These are phyloP conservation scores for Acipenser ruthenus DNA, from an alignment of 2,797 vertebrate genomes.

Conservation along the genomic window DNA sequence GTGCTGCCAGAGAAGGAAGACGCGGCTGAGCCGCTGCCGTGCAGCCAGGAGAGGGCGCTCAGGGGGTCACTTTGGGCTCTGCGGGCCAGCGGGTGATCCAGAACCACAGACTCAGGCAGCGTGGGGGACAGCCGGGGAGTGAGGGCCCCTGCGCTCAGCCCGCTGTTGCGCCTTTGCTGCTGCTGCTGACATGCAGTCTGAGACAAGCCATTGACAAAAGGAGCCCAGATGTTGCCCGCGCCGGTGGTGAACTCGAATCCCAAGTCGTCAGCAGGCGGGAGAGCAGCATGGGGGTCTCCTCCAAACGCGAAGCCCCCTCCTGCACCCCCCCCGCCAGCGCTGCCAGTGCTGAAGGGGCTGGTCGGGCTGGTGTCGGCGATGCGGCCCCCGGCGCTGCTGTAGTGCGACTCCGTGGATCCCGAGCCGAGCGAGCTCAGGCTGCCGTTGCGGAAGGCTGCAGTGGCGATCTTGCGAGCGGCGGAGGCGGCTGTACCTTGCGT, in stretches of 20 bases:
- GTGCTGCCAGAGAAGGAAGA: slow-evolving; percentile 76
- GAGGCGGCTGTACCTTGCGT: slow-evolving; percentile 31
- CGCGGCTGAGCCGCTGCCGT: slow-evolving; percentile 55
- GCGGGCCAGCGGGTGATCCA: slow-evolving; percentile 78
- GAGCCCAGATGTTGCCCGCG: slow-evolving; percentile 82
- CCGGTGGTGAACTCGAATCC: slow-evolving; percentile 75
- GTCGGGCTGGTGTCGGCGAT: slow-evolving; percentile 64
- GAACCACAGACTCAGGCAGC: slow-evolving; percentile 55
- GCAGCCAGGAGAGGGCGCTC: slow-evolving; percentile 77
- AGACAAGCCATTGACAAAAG: slow-evolving; percentile 61
- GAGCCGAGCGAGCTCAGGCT: slow-evolving; percentile 61
- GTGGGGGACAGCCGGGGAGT: slow-evolving; percentile 86
- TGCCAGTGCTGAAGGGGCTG: slow-evolving; percentile 74
- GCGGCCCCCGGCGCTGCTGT: slow-evolving; percentile 52
- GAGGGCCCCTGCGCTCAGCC: slow-evolving; percentile 58
- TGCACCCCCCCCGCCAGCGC: slow-evolving; percentile 39
- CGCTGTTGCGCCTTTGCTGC: slow-evolving; percentile 66
- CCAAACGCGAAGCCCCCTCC: slow-evolving; percentile 64
- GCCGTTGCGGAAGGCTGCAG: slow-evolving; percentile 25
- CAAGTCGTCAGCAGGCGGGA: slow-evolving; percentile 67
- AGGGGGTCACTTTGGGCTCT: slow-evolving; percentile 79
- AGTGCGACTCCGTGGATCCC: slow-evolving; percentile 52
- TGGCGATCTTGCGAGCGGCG: slow-evolving; percentile 26
- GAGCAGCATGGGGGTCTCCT: slow-evolving; percentile 42
- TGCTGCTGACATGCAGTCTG: slow-evolving; percentile 37